Conservation (phyloP, 2,888 invertebrate species). For the Tipula vernalis region DNA sequence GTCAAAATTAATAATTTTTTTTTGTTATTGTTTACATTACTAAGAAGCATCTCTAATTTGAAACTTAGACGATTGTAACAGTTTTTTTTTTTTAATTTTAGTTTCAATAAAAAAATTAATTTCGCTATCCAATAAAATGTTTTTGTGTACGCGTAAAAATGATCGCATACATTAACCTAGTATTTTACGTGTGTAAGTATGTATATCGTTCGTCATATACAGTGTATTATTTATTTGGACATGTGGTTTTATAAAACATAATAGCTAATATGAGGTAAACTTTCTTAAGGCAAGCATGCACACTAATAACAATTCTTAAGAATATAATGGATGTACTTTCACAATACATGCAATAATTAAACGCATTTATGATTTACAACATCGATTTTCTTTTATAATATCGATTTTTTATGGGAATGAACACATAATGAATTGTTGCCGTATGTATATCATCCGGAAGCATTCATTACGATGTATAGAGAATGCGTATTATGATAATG, state of each 20-base stretch:
- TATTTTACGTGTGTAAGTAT: not conserved
- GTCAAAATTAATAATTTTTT: too few relatives aligned
- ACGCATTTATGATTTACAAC: not conserved
- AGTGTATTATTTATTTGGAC: not conserved
- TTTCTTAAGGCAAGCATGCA: not conserved
- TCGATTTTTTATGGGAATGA: not conserved
- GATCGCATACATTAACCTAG: not conserved
- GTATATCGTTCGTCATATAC: too few relatives aligned
- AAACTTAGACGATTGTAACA: not conserved
- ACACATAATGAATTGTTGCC: not conserved
- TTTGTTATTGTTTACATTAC: too few relatives aligned
- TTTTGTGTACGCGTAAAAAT: too few relatives aligned
- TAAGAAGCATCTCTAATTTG: not conserved
- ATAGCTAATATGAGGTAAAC: not conserved
- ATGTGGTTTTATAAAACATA: too few relatives aligned
- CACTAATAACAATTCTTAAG: not conserved
- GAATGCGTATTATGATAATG: not conserved
- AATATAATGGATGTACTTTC: not conserved
- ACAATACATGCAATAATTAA: not conserved
- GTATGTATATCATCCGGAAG: not conserved
- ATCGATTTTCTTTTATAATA: not conserved
- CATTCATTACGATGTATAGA: not conserved
- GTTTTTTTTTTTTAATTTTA: not conserved
- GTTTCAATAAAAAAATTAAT: not conserved
- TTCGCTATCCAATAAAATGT: not conserved